Percentiles rank a stretch among this genome's conserved stretches.
These are phyloP conservation scores for Drosophila sulfurigaster DNA, from an alignment of 1,140 invertebrate genomes.

Conservation along the genomic window DNA sequence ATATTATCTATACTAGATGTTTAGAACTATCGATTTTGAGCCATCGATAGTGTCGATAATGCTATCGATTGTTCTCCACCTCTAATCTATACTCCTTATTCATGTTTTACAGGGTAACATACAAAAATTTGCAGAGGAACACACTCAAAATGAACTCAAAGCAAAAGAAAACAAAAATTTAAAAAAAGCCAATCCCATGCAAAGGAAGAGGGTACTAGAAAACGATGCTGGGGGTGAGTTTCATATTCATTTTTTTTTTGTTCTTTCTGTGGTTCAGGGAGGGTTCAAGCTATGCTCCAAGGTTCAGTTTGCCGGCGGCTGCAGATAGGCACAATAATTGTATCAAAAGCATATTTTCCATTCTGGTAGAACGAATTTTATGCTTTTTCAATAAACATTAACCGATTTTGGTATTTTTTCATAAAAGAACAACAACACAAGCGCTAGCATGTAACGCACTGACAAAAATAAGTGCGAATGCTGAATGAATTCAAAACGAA, in stretches of 20 bases:
- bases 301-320: conserved; percentile 55
- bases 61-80: too few species aligned
- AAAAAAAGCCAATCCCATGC: conserved; percentile 38
- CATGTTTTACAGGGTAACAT: conserved; percentile 5
- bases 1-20: too few species aligned
- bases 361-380: conserved; percentile 85
- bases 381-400: conserved; percentile 85
- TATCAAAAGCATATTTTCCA: conserved; percentile 85
- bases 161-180: conserved; percentile 60
- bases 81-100: neutral
- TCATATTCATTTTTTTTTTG: neutral
- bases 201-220: conserved; percentile 31
- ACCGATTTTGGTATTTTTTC: conserved; percentile 84
- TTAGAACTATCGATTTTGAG: neutral
- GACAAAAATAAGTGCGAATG: conserved; percentile 37
- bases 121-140: conserved; percentile 33
- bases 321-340: conserved; percentile 84
- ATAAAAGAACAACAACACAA: conserved; percentile 54
- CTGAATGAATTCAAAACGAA: neutral
- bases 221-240: conserved; percentile 51
- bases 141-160: conserved; percentile 73
- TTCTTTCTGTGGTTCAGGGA: conserved; percentile 51
- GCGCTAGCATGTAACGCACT: conserved; percentile 23
- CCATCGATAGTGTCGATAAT: too few species aligned
- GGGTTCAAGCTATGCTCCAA: conserved; percentile 39